Evolutionary conservation across 2,113 vertebrate species (phyloP).

Genomic region (Sarotherodon lohbergeri): DNA sequence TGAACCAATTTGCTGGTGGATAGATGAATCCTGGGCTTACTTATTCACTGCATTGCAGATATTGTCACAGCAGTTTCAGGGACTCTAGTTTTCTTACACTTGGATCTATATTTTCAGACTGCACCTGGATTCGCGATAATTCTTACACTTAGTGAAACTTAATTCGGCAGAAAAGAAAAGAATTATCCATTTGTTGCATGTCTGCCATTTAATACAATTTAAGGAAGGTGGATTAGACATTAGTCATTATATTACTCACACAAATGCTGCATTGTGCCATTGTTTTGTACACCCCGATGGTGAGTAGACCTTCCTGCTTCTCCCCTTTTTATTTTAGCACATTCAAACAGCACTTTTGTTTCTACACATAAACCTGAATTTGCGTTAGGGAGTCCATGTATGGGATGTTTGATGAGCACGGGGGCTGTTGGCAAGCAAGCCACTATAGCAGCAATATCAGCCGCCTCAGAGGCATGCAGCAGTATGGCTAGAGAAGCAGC

Average conservation of each 20-base stretch:
- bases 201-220: conserved; percentile 16
- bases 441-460: conserved; percentile 41
- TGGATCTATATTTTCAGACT: not conserved
- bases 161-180: conserved; percentile 23
- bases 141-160: not conserved
- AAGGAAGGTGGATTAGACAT: conserved; percentile 11
- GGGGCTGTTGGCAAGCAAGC: conserved; percentile 47
- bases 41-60: conserved; percentile 48
- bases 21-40: conserved; percentile 13
- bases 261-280: conserved; percentile 50
- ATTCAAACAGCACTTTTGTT: conserved; percentile 50
- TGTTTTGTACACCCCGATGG: conserved; percentile 26
- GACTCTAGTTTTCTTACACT: not conserved
- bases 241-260: conserved; percentile 38
- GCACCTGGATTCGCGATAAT: not conserved
- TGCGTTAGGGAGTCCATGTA: conserved; percentile 45
- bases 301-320: conserved; percentile 19
- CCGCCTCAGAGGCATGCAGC: conserved; percentile 52
- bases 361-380: conserved; percentile 56
- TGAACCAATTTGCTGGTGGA: conserved; percentile 43
- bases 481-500: conserved; percentile 57
- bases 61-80: not conserved
- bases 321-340: conserved; percentile 27
- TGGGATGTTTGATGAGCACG: conserved; percentile 57
- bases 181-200: not conserved